Evolutionary conservation across 2,888 invertebrate species (phyloP).

Genomic region (Scaeva pyrastri): DNA sequence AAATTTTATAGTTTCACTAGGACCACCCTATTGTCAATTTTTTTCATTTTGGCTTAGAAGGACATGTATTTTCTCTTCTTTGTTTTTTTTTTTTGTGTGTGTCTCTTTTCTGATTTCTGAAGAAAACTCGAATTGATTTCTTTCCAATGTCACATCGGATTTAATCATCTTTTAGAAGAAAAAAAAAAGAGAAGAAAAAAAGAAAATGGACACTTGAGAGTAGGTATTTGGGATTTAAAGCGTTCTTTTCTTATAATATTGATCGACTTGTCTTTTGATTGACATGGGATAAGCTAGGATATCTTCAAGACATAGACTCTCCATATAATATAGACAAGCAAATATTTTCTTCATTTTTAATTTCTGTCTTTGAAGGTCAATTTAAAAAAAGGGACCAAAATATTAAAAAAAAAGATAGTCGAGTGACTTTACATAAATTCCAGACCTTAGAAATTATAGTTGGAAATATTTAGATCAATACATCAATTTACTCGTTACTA

Average conservation of each 20-base stretch:
- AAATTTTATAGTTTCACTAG: not conserved
- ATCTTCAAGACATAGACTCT: not conserved
- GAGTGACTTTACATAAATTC: too few relatives aligned
- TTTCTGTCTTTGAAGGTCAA: not conserved
- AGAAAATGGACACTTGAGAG: constrained; percentile 27
- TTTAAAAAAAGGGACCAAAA: not conserved
- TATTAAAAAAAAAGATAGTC: not conserved
- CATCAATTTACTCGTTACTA: too few relatives aligned
- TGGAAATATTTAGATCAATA: too few relatives aligned
- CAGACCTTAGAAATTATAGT: too few relatives aligned
- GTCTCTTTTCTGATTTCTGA: constrained; percentile 15
- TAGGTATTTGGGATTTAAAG: constrained; percentile 22
- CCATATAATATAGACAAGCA: not conserved
- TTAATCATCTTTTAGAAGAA: constrained; percentile 8
- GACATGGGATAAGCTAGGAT: constrained; percentile 40
- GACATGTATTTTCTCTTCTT: not conserved
- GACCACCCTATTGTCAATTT: not conserved
- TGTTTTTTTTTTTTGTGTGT: not conserved
- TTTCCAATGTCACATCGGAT: constrained; percentile 56
- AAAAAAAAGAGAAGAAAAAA: not conserved
- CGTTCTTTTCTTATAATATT: constrained; percentile 30
- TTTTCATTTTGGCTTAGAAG: not conserved
- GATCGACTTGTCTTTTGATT: constrained; percentile 53
- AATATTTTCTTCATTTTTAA: not conserved
- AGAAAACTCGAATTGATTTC: constrained; percentile 58